phyloP scores from a whole-genome alignment of 2,797 vertebrate species.

The Hylomyscus alleni region DNA sequence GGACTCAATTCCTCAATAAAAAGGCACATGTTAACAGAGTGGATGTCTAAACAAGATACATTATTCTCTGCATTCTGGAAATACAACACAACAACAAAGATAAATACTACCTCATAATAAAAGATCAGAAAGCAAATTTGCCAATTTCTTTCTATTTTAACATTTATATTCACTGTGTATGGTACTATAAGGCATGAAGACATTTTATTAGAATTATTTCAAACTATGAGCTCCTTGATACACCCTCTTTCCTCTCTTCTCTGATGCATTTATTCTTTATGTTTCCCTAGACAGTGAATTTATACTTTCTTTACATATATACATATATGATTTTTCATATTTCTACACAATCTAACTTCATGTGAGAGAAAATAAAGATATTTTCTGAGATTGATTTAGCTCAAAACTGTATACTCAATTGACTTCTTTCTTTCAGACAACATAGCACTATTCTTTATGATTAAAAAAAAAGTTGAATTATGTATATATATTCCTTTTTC shows the following conservation, averaged over 20 bases:
- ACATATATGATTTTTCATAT: not conserved
- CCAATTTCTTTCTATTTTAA: not conserved
- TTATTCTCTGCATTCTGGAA: no score
- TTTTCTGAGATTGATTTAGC: not conserved
- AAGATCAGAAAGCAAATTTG: no score
- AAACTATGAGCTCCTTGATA: not conserved
- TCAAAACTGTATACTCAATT: not conserved
- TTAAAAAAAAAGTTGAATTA: not conserved
- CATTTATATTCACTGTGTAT: not conserved
- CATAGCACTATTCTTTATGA: not conserved
- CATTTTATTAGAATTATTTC: no score
- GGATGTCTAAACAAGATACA: no score
- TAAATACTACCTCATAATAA: no score
- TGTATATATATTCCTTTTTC: not conserved
- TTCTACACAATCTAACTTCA: not conserved
- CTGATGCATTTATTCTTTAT: not conserved
- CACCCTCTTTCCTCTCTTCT: not conserved
- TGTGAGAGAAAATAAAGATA: not conserved
- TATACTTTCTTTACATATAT: not conserved
- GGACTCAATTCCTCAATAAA: no score
- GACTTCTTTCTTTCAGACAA: not conserved
- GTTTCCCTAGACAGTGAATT: not conserved
- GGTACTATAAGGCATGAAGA: not conserved
- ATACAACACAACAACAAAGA: no score
- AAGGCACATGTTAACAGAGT: no score